These are phyloP conservation scores for Uria aalge DNA, from an alignment of 2,113 vertebrate genomes.

Conservation along the genomic window DNA sequence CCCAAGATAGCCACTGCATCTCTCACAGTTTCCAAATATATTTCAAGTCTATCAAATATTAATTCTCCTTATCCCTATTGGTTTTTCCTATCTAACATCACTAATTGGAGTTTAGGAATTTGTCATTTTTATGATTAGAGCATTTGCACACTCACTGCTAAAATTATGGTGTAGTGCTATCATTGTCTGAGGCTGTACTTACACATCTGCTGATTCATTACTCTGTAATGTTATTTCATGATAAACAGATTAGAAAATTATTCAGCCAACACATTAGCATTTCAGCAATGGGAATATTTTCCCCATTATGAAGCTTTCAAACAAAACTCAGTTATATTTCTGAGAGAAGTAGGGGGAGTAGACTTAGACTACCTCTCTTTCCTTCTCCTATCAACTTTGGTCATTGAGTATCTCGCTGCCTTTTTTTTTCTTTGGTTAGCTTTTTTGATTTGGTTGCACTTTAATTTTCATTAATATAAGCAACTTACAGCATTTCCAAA, in stretches of 20 bases:
- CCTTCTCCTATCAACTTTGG: background rate
- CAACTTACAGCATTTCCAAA: background rate
- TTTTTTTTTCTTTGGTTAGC: background rate
- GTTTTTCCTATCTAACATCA: background rate
- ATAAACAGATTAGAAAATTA: background rate
- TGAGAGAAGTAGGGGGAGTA: background rate
- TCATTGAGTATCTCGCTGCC: background rate
- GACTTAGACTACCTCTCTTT: background rate
- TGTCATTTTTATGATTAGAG: background rate
- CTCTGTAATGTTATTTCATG: background rate
- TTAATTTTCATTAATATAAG: slow-evolving; percentile 23
- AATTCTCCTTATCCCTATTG: background rate
- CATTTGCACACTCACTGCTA: background rate
- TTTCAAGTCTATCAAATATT: background rate
- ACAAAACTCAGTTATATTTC: background rate
- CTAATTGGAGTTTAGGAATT: background rate
- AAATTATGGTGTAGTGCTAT: background rate
- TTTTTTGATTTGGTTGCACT: background rate
- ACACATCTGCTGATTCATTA: background rate
- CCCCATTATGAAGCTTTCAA: background rate
- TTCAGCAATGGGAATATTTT: background rate
- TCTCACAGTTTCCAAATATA: background rate
- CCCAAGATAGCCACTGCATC: background rate
- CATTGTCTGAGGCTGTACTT: background rate
- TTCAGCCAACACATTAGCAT: background rate